Conservation (phyloP, 35 echinoderm and acorn worm species). For the Eucidaris tribuloides region DNA sequence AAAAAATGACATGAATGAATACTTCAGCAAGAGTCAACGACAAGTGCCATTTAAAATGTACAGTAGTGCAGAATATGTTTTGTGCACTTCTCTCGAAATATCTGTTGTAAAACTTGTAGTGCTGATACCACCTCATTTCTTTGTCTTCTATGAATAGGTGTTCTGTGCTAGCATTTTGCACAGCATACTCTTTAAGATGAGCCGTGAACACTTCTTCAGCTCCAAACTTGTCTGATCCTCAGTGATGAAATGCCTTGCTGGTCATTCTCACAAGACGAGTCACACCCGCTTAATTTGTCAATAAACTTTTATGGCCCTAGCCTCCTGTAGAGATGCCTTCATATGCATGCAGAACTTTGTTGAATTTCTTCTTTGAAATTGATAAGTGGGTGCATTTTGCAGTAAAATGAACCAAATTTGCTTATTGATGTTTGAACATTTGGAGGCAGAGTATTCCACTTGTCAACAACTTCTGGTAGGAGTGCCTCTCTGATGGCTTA, state of each 20-base stretch:
- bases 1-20: no score
- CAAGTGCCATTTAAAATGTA: no score
- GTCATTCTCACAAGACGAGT: slow-evolving; percentile 18
- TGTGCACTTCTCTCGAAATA: no score
- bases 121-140: background rate
- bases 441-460: background rate
- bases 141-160: slow-evolving; percentile 7
- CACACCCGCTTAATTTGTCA: slow-evolving; percentile 22
- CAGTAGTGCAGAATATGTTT: no score
- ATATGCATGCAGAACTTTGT: slow-evolving; percentile 20
- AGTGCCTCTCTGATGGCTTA: background rate
- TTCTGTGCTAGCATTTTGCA: background rate
- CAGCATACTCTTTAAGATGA: background rate
- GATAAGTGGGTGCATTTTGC: slow-evolving; percentile 33
- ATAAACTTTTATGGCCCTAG: background rate
- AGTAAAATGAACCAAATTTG: no score
- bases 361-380: slow-evolving; percentile 32
- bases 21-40: no score
- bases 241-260: slow-evolving; percentile 46
- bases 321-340: background rate
- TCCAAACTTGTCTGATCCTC: slow-evolving; percentile 21
- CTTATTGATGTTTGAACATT: background rate
- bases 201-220: slow-evolving; percentile 15
- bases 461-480: background rate
- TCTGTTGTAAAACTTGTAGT: no score